A percentile compares a stretch with the other conserved stretches of the same genome.
Evolutionary conservation across 2,888 invertebrate species (phyloP).

Genomic region (Tiphia femorata): DNA sequence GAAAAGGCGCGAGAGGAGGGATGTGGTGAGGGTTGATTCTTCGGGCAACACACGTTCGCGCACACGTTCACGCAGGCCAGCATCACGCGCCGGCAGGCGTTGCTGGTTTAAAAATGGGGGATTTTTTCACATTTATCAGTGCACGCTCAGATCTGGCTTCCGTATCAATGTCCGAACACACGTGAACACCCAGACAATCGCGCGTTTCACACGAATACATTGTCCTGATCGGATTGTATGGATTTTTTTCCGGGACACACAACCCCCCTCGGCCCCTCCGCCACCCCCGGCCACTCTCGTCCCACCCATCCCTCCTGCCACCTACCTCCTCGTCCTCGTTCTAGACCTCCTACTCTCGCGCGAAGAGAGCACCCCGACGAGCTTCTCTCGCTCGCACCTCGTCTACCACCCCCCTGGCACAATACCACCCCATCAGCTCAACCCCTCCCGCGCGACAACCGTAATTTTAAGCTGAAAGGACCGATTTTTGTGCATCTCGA

Average conservation of each 20-base stretch:
- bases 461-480: slow-evolving; percentile 64
- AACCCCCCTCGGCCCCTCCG: slow-evolving; percentile 38
- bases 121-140: slow-evolving; percentile 65
- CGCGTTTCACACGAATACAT: slow-evolving; percentile 67
- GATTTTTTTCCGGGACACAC: slow-evolving; percentile 66
- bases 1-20: too few relatives aligned
- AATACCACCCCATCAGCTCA: slow-evolving; percentile 51
- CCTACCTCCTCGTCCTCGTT: slow-evolving; percentile 26
- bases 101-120: slow-evolving; percentile 55
- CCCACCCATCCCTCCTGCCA: too few relatives aligned
- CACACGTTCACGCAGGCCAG: slow-evolving; percentile 42
- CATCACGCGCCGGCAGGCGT: slow-evolving; percentile 52
- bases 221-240: slow-evolving; percentile 68
- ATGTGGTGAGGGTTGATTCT: slow-evolving; percentile 47
- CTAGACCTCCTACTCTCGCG: slow-evolving; percentile 21
- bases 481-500: slow-evolving; percentile 59
- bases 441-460: slow-evolving; percentile 54
- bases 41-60: slow-evolving; percentile 47
- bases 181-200: slow-evolving; percentile 64
- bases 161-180: slow-evolving; percentile 62
- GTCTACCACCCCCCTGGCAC: slow-evolving; percentile 30
- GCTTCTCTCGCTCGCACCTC: not conserved
- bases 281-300: slow-evolving; percentile 37
- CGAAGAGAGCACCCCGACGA: too few relatives aligned
- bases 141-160: slow-evolving; percentile 61